Percentiles rank a stretch among this genome's conserved stretches.
These are phyloP conservation scores for Anoplopoma fimbria DNA, from an alignment of 2,113 vertebrate species.

Conservation along the genomic window DNA sequence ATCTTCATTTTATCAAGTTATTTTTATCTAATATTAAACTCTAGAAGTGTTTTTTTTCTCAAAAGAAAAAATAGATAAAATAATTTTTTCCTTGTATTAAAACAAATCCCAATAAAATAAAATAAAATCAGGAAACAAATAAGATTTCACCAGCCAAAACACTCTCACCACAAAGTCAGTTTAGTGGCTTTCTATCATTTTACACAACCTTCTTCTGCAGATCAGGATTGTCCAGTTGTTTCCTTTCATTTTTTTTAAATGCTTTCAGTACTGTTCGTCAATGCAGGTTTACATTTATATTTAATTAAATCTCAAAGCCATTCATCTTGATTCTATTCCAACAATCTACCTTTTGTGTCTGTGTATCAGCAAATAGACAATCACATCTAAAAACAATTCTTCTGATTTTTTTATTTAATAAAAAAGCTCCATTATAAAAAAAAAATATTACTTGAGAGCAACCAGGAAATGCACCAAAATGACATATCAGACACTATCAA, in stretches of 20 bases:
- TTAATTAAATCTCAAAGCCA: not conserved
- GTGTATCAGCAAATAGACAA: not conserved
- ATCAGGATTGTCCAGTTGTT: not conserved
- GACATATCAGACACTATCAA: not conserved
- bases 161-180: not conserved
- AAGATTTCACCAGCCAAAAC: not conserved
- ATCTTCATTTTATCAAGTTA: not conserved
- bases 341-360: not conserved
- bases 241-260: not conserved
- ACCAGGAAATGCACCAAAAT: not conserved
- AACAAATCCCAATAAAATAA: not conserved
- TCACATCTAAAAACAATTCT: not conserved
- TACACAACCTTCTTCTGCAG: not conserved
- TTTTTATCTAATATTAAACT: not conserved
- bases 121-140: not conserved
- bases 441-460: not conserved
- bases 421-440: not conserved
- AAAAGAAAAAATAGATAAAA: not conserved
- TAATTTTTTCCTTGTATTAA: not conserved
- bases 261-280: not conserved
- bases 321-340: not conserved
- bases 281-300: not conserved
- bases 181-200: not conserved
- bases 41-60: not conserved
- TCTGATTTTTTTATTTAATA: not conserved